These are phyloP conservation scores for Eurypyga helias DNA, from an alignment of 2,113 vertebrate genomes.

Conservation along the genomic window DNA sequence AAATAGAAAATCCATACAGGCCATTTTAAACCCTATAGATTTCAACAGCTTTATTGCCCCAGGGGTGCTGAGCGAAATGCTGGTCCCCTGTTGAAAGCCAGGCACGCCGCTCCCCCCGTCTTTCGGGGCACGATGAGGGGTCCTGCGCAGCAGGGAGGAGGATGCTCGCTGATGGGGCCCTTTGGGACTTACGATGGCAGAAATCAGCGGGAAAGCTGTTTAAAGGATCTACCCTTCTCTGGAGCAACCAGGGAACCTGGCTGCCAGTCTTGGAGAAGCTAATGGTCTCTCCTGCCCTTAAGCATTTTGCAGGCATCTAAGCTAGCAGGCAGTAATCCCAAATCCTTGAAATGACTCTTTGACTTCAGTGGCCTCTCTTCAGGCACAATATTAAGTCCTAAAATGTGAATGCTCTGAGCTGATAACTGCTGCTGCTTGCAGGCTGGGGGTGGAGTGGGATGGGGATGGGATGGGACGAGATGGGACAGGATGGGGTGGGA, in stretches of 20 bases:
- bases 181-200: accelerated
- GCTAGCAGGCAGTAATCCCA: accelerated
- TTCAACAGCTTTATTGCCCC: background rate
- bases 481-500: too few relatives aligned
- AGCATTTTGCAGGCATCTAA: background rate
- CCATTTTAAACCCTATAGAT: background rate
- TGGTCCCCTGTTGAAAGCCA: background rate
- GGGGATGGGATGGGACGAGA: too few relatives aligned
- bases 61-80: background rate
- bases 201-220: accelerated
- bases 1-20: constrained; percentile 73
- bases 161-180: background rate
- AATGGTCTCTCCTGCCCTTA: background rate
- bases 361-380: background rate
- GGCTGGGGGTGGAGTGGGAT: too few relatives aligned
- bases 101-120: accelerated
- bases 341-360: background rate
- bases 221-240: background rate
- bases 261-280: background rate
- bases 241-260: background rate
- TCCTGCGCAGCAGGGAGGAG: background rate
- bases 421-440: background rate
- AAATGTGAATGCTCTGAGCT: background rate
- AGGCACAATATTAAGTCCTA: accelerated
- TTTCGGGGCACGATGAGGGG: accelerated